phyloP scores from a whole-genome alignment of 1,140 invertebrate species.

The Aphelinus certus region DNA sequence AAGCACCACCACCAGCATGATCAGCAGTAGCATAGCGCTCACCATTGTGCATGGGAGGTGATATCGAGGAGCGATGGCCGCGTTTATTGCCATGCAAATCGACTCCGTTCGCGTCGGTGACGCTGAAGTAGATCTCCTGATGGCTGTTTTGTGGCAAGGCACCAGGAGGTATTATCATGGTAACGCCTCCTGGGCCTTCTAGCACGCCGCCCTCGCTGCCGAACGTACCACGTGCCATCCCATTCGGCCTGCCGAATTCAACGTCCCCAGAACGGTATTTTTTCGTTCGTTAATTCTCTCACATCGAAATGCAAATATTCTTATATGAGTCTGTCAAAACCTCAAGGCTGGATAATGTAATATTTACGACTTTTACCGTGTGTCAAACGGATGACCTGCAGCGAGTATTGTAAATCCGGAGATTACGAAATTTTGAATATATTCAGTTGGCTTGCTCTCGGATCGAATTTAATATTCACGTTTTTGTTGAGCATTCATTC shows the following conservation, averaged over 20 bases:
- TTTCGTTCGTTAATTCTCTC: too few species aligned
- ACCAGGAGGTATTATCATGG: conserved; percentile 85
- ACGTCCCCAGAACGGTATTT: too few species aligned
- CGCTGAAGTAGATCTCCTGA: conserved; percentile 96
- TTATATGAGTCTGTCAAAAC: too few species aligned
- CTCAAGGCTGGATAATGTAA: too few species aligned
- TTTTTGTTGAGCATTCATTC: too few species aligned
- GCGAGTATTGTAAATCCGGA: too few species aligned
- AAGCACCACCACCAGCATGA: conserved; percentile 19
- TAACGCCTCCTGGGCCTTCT: conserved; percentile 89
- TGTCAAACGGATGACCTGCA: too few species aligned
- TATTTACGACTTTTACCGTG: too few species aligned
- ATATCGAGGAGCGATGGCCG: conserved; percentile 56
- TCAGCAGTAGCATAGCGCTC: conserved; percentile 42
- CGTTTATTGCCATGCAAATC: conserved; percentile 69
- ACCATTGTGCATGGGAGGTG: conserved; percentile 60
- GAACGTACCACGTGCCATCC: conserved; percentile 76
- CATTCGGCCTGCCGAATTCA: conserved; percentile 48
- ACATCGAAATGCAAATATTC: too few species aligned
- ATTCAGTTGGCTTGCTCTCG: too few species aligned
- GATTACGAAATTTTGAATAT: too few species aligned
- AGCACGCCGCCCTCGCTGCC: conserved; percentile 83
- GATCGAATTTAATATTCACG: too few species aligned
- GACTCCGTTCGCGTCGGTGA: conserved; percentile 77
- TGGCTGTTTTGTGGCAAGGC: conserved; percentile 82